Conservation (phyloP, 2,888 invertebrate genomes). For the Scrobipalpa atriplicella region DNA sequence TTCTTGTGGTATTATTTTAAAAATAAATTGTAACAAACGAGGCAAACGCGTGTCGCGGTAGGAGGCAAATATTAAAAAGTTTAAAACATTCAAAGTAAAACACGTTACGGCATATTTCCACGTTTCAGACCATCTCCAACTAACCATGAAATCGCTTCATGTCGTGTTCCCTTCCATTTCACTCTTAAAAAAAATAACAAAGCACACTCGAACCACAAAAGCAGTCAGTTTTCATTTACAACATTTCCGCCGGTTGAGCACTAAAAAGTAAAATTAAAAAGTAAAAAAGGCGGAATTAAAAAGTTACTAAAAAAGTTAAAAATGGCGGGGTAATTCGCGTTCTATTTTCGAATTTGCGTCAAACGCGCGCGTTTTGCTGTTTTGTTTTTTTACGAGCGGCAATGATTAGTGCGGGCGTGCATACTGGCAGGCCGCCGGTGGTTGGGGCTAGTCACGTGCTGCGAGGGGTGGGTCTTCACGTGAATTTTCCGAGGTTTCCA, state of each 20-base stretch:
- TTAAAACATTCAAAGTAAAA: constrained; percentile 26
- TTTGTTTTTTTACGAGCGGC: constrained; percentile 70
- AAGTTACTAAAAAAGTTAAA: constrained; percentile 32
- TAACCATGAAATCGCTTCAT: constrained; percentile 79
- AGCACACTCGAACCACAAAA: constrained; percentile 60
- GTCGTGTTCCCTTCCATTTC: constrained; percentile 72
- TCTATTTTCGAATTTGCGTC: constrained; percentile 57
- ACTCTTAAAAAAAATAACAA: constrained; percentile 59
- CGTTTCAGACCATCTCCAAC: constrained; percentile 65
- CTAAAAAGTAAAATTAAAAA: constrained; percentile 40
- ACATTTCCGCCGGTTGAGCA: constrained; percentile 63
- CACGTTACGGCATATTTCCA: constrained; percentile 41
- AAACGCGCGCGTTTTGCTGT: constrained; percentile 55
- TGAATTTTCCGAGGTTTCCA: constrained; percentile 83
- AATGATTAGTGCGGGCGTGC: constrained; percentile 77
- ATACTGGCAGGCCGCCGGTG: constrained; percentile 39
- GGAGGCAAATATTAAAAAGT: constrained; percentile 13
- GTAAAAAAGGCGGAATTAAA: constrained; percentile 35
- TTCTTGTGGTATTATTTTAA: constrained; percentile 1
- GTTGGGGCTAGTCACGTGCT: constrained; percentile 77
- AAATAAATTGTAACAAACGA: constrained; percentile 2
- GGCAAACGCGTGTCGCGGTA: background rate
- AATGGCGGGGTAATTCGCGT: constrained; percentile 35
- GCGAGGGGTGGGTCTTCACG: constrained; percentile 76
- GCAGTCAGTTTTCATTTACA: constrained; percentile 60